phyloP scores from a whole-genome alignment of 2,113 vertebrate genomes.

The Atlantisia rogersi region DNA sequence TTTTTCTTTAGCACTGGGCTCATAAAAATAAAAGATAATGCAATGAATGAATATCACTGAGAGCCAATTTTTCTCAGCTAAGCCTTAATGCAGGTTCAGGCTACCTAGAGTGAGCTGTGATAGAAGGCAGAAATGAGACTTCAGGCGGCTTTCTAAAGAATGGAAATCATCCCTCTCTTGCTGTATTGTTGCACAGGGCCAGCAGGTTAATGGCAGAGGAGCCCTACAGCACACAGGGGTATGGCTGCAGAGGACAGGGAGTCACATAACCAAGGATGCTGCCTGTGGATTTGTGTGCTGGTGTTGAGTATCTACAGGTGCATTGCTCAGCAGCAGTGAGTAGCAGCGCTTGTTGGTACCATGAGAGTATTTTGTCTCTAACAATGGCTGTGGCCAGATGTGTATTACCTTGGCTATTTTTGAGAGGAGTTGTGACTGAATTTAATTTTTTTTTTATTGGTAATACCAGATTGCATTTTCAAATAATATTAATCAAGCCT shows the following conservation, averaged over 20 bases:
- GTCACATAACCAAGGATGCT: background rate
- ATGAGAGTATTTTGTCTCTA: background rate
- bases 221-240: background rate
- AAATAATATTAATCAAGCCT: background rate
- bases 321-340: background rate
- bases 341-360: background rate
- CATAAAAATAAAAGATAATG: slow-evolving; percentile 21
- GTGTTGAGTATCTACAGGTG: background rate
- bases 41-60: background rate
- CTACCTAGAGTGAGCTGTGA: background rate
- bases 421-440: background rate
- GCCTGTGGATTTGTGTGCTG: background rate
- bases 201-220: background rate
- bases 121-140: background rate
- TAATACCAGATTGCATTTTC: background rate
- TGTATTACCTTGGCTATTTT: background rate
- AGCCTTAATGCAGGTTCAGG: background rate
- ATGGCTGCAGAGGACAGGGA: background rate
- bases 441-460: background rate
- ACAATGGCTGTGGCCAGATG: accelerated
- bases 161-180: background rate
- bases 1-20: background rate
- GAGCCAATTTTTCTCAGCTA: background rate
- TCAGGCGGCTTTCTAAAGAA: background rate
- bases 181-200: background rate